Percentiles rank a stretch among this genome's conserved stretches.
These are phyloP conservation scores for Xiphophorus birchmanni DNA, from an alignment of 2,797 vertebrate species.

Conservation along the genomic window DNA sequence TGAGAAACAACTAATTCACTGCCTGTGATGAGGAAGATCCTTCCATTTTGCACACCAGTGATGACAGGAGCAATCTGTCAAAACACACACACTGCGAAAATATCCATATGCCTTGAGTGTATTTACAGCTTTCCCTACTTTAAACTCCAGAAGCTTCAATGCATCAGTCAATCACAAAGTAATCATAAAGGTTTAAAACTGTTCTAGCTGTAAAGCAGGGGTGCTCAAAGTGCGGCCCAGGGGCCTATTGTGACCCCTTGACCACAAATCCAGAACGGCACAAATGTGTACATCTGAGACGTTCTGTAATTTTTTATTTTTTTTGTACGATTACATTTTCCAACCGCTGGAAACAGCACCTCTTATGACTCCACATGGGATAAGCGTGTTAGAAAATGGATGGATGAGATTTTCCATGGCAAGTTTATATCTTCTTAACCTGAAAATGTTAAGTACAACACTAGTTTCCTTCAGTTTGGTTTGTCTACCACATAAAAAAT, in stretches of 20 bases:
- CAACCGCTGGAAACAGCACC: too few relatives aligned
- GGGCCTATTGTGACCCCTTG: too few relatives aligned
- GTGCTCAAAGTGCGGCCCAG: too few relatives aligned
- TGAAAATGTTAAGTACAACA: too few relatives aligned
- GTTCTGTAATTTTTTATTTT: neutral
- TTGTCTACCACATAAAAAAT: neutral
- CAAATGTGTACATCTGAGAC: neutral
- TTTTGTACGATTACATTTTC: neutral
- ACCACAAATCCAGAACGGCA: too few relatives aligned
- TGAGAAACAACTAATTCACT: slow-evolving; percentile 37
- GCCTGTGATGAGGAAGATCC: slow-evolving; percentile 42
- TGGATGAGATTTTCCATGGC: too few relatives aligned
- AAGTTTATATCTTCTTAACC: too few relatives aligned
- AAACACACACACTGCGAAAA: neutral
- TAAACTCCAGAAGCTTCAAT: neutral
- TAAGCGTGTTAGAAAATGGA: too few relatives aligned
- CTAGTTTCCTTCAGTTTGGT: neutral
- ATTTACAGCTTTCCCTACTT: neutral
- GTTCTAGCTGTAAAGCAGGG: neutral
- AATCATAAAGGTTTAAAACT: neutral
- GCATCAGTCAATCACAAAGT: neutral
- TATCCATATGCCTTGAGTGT: neutral
- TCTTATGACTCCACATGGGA: too few relatives aligned
- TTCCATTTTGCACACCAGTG: slow-evolving; percentile 7
- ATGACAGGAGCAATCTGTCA: too few relatives aligned